Evolutionary conservation across 2,888 invertebrate species (phyloP), one percentile per base, ranked within the genome.

Genomic region (Chrysolina oricalcia): DNA sequence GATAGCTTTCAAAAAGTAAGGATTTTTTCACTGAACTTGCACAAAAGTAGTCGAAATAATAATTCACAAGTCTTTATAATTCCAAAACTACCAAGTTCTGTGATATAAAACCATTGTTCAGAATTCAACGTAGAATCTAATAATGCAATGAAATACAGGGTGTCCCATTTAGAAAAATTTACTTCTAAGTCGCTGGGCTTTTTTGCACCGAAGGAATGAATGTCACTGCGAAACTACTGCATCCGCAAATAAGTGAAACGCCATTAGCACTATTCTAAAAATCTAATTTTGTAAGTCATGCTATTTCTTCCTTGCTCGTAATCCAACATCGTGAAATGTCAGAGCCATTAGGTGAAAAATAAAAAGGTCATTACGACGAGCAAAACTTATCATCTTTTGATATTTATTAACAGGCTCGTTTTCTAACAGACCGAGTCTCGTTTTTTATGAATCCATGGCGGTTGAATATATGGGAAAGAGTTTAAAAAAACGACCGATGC

Each of bases 241-340:
- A 17, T 50, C 50, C 17, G 21, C 21, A 53, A 13, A 13, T 11
- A 21, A 19, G 11, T 53, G 21, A 53, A 53, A 53, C 19, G 48
- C 17, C 17, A 53, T 13, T n/a, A 19, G 11, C 19, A 19, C 0
- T 35, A 59, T 27, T 59, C 27, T 59, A 6, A 13, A 50, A 8
- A 50, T 17, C 13, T n/a, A 59, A 6, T 59, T 59, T 59, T 23
- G 27, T 59, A 59, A 59, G 23, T 59, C 27, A 59, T 27, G 59
- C 35, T 59, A 59, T 59, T 35, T 59, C 59, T 59, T 59, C 59
- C 27, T 59, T 35, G 35, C 27, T 35, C 27, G 59, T 59, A 35
- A 59, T 15, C n/a, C 59, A 35, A 59, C 59, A 11, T 59, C 59
- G 59, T 59, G 59, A 59, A 59, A 59, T 59, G 59, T 59, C 59